A percentile compares a stretch with the other conserved stretches of the same genome.
Evolutionary conservation across 2,797 vertebrate species (phyloP).

Genomic region (Clarias pachynema): DNA sequence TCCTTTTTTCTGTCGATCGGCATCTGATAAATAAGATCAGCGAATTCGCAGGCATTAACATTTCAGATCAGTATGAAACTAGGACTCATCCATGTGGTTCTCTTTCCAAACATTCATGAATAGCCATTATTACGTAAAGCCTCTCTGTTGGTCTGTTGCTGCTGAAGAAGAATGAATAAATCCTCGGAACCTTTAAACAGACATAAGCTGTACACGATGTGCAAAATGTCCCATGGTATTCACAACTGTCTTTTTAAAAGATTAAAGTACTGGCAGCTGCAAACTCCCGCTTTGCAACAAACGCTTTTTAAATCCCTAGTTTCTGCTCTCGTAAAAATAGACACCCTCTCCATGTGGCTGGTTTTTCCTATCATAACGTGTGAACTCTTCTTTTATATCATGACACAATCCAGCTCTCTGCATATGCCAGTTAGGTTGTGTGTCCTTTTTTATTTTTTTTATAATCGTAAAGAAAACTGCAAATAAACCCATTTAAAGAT

Average conservation of each 20-base stretch:
- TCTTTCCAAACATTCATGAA: slow-evolving; percentile 32
- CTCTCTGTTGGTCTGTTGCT: not conserved
- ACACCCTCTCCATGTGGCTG: not conserved
- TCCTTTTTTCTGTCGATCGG: not conserved
- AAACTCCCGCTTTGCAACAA: not conserved
- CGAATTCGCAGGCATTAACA: not conserved
- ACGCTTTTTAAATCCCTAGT: not conserved
- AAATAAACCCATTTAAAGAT: not conserved
- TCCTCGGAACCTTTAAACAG: not conserved
- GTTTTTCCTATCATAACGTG: slow-evolving; percentile 11
- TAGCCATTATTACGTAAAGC: not conserved
- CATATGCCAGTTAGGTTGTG: not conserved
- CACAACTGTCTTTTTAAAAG: not conserved
- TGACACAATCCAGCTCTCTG: slow-evolving; percentile 5
- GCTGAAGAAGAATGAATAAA: slow-evolving; percentile 35
- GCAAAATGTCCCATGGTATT: slow-evolving; percentile 17
- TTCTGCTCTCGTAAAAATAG: slow-evolving; percentile 12
- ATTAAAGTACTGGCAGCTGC: not conserved
- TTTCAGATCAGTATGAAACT: not conserved
- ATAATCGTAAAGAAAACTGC: not conserved
- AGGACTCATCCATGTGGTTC: slow-evolving; percentile 14
- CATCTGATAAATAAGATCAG: not conserved
- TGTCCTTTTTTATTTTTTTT: not conserved
- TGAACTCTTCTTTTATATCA: not conserved
- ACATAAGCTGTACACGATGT: not conserved